phyloP scores from a whole-genome alignment of 2,113 vertebrate genomes.

The Phylloscopus whistleri region DNA sequence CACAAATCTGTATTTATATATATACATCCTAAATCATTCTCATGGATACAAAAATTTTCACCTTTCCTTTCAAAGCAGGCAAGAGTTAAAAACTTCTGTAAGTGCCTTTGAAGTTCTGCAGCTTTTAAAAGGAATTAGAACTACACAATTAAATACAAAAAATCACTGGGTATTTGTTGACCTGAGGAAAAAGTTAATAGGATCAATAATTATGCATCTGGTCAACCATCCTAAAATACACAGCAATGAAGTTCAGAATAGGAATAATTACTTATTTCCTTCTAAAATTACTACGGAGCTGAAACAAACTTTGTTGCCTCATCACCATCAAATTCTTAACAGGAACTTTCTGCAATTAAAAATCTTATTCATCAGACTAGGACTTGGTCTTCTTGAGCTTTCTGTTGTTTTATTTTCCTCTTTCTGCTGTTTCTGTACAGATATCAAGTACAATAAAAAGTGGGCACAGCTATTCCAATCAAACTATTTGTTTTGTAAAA shows the following conservation, averaged over 20 bases:
- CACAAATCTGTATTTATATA: background rate
- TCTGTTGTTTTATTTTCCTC: fast-evolving
- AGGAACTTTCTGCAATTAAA: background rate
- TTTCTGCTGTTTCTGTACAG: background rate
- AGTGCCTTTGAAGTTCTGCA: background rate
- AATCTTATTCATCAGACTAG: background rate
- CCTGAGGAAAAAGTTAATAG: background rate
- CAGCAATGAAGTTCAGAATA: background rate
- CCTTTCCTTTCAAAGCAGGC: background rate
- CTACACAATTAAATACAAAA: background rate
- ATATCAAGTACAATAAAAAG: background rate
- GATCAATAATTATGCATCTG: background rate
- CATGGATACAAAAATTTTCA: background rate
- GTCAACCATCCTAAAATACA: background rate
- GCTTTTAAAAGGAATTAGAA: background rate
- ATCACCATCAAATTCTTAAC: background rate
- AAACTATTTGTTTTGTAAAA: background rate
- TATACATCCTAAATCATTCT: background rate
- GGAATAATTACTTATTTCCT: background rate
- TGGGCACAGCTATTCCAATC: background rate
- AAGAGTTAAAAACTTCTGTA: background rate
- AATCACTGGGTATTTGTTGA: background rate
- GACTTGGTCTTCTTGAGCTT: background rate
- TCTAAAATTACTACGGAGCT: background rate
- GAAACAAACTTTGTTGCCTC: background rate